Evolutionary conservation across 2,113 vertebrate genomes (phyloP), one percentile per base, ranked within the genome.

Genomic region (Rhadina sibilatrix): DNA sequence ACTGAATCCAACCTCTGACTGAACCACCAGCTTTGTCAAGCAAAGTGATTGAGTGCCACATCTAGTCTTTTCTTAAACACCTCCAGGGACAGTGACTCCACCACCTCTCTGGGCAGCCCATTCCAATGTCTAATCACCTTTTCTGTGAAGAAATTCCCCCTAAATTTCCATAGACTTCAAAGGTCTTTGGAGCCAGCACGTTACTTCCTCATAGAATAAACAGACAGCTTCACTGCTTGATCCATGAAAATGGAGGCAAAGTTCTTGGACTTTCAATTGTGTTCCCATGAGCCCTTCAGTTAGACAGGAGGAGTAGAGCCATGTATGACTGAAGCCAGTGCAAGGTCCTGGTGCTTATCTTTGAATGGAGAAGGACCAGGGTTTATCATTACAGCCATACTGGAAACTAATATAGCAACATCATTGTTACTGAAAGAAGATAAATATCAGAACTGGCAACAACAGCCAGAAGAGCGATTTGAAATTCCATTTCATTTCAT

Each of bases 401-500:
- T 56, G 69, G 72, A 74, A 96, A 84, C 56, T 68, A 90, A 93
- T 44, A 92, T 0, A 93, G 65, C 52, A 69, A 81, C 31, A 49
- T 68, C 49, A 86, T 37, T 86, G 64, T 75, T 71, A 59, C 35
- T 72, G 80, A 64, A 82, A 87, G 57, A 37, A 74, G 91, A 95
- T 88, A 69, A 94, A 24, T 69, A 92, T 82, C 83, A 93, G 52
- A 78, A 89, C 40, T 61, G 69, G 60, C 77, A 87, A 68, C 38
- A 75, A 81, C 2, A 84, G 23, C 56, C 64, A 78, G 40, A 75
- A 19, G 7, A 81, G 49, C 57, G 52, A 87, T 90, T 72, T 82
- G 72, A 95, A 92, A 96, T 87, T 90, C 77, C 88, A 93, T 95
- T 94, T 89, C 28, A 71, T 52, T 94, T 93, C 60, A 91, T 57